phyloP scores from a whole-genome alignment of 2,797 vertebrate genomes.

The Mormyrus proboscirostris region DNA sequence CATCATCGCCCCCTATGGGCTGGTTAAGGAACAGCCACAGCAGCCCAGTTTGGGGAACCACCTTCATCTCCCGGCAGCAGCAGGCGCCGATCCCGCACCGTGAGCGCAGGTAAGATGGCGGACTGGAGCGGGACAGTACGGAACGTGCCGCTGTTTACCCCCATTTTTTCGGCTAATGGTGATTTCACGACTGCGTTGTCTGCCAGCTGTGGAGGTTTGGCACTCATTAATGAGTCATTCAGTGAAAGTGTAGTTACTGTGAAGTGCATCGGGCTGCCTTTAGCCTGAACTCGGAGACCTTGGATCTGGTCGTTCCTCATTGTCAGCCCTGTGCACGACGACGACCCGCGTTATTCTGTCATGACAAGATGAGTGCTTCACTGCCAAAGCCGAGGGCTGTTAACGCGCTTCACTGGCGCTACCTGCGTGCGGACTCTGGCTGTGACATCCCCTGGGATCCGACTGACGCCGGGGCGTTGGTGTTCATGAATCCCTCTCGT shows the following conservation, averaged over 20 bases:
- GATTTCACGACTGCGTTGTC: neutral
- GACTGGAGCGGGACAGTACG: neutral
- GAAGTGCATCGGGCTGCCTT: neutral
- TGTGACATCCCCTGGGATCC: neutral
- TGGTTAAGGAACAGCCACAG: slow-evolving; percentile 86
- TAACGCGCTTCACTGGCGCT: neutral
- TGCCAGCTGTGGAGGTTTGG: neutral
- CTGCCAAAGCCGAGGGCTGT: neutral
- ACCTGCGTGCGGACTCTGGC: neutral
- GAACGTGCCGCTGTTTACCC: neutral
- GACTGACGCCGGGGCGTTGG: neutral
- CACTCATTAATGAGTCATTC: neutral
- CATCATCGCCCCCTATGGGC: slow-evolving; percentile 71
- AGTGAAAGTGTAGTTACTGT: neutral
- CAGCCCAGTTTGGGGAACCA: slow-evolving; percentile 80
- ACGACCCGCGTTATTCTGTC: slow-evolving; percentile 1
- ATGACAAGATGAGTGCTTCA: slow-evolving; percentile 3
- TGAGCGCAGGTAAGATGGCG: slow-evolving; percentile 81
- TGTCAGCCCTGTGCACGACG: neutral
- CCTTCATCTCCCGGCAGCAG: slow-evolving; percentile 82
- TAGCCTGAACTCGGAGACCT: neutral
- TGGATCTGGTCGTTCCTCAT: neutral
- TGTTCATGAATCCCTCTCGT: neutral
- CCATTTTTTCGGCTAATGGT: neutral
- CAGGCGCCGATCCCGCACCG: slow-evolving; percentile 71